A percentile compares a stretch with the other conserved stretches of the same genome.
These are phyloP conservation scores for Oreortyx pictus DNA, from an alignment of 2,797 vertebrate genomes.

Conservation along the genomic window DNA sequence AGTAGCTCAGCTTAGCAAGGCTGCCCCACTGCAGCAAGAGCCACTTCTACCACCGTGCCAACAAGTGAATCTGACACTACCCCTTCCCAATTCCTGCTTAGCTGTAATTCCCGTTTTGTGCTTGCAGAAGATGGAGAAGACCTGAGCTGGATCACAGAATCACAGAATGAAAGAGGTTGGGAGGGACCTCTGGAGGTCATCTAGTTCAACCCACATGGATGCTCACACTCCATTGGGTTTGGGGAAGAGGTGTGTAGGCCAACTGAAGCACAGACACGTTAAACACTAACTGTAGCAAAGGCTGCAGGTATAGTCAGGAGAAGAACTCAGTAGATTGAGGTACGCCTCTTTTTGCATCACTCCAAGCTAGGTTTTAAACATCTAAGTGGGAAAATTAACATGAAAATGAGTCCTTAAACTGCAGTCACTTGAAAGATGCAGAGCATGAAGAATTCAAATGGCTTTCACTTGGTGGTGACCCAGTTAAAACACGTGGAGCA, in stretches of 20 bases:
- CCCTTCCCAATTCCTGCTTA: neutral
- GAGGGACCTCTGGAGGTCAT: no score
- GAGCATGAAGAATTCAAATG: conserved; percentile 45
- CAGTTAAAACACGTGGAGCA: neutral
- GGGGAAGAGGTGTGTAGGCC: neutral
- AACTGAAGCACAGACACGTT: neutral
- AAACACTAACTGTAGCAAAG: neutral
- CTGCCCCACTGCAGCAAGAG: neutral
- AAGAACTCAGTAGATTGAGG: neutral
- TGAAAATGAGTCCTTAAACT: conserved; percentile 52
- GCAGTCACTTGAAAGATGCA: conserved; percentile 44
- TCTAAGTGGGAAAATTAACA: conserved; percentile 16
- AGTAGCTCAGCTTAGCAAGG: neutral
- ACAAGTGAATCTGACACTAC: neutral
- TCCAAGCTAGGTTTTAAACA: conserved; percentile 26
- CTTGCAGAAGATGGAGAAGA: fast-evolving
- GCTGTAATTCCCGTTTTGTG: neutral
- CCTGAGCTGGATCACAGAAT: neutral
- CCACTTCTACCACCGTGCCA: neutral
- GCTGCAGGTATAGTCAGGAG: neutral
- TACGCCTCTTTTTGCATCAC: conserved; percentile 1
- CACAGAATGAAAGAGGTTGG: no score
- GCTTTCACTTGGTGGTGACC: neutral
- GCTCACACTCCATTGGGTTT: fast-evolving
- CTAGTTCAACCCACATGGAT: no score